phyloP scores from a whole-genome alignment of 2,113 vertebrate species.

The Hyaena hyaena region DNA sequence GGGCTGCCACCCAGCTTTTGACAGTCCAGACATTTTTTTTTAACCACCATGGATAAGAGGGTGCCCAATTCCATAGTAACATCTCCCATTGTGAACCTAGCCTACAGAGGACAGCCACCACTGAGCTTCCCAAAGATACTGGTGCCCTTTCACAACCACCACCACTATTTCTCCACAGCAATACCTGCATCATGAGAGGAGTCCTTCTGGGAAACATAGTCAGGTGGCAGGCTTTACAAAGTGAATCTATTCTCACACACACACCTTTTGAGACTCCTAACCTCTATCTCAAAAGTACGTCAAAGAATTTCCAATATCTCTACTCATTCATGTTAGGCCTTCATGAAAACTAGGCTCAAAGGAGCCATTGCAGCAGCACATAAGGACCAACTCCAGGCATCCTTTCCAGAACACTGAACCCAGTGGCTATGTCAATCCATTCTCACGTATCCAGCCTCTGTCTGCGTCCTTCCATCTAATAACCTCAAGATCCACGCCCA shows the following conservation, averaged over 20 bases:
- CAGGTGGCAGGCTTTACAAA: not conserved
- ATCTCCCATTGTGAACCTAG: not conserved
- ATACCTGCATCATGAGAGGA: not conserved
- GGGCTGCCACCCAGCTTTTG: not conserved
- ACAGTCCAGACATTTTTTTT: not conserved
- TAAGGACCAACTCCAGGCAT: not conserved
- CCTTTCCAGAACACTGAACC: not conserved
- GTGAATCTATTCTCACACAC: not conserved
- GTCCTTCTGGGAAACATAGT: not conserved
- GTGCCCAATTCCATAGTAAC: not conserved
- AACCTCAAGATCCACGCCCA: not conserved
- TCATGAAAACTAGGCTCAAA: not conserved
- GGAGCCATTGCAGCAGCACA: not conserved
- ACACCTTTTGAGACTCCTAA: not conserved
- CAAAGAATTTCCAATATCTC: not conserved
- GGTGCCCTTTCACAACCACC: rapidly evolving
- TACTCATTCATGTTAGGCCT: not conserved
- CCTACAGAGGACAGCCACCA: not conserved
- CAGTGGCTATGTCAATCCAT: not conserved
- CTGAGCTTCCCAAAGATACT: not conserved
- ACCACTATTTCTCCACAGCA: not conserved
- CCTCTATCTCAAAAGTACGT: not conserved
- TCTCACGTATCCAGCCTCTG: not conserved
- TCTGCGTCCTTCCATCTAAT: not conserved
- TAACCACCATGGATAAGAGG: not conserved